Conservation (phyloP, 2,113 vertebrate genomes). For the Rhinoptilus africanus region DNA sequence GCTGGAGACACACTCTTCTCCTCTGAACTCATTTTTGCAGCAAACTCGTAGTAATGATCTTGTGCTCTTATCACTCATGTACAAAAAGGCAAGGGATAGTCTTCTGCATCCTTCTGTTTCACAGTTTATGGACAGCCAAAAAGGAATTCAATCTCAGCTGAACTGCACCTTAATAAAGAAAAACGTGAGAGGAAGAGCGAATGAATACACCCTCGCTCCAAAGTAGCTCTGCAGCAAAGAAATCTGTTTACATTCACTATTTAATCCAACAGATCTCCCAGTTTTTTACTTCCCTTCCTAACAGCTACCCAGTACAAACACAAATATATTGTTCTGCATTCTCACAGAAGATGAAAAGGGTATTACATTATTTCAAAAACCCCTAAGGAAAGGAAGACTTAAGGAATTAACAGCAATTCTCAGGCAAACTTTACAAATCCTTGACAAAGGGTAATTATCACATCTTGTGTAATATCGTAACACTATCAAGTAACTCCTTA, state of each 20-base stretch:
- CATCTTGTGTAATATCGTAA: background rate
- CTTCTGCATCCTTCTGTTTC: slow-evolving; percentile 66
- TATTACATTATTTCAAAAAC: background rate
- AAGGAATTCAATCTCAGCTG: background rate
- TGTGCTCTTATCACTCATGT: slow-evolving; percentile 54
- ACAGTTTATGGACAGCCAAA: slow-evolving; percentile 3
- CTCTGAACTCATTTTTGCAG: slow-evolving; percentile 89
- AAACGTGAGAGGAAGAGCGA: background rate
- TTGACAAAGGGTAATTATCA: background rate
- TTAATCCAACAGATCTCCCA: background rate
- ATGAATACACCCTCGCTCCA: background rate
- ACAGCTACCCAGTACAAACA: background rate
- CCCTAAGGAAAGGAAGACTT: background rate
- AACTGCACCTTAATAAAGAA: slow-evolving; percentile 53
- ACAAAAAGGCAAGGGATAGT: background rate
- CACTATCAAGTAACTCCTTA: background rate
- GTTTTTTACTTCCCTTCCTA: background rate
- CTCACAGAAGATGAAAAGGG: background rate
- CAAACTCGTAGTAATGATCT: slow-evolving; percentile 61
- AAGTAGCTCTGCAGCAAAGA: background rate
- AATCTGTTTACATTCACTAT: background rate
- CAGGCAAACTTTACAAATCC: background rate
- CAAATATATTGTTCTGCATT: background rate
- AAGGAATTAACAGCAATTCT: background rate
- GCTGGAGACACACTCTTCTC: slow-evolving; percentile 85